Evolutionary conservation across 2,888 invertebrate genomes (phyloP), one percentile per base, ranked within the genome.

Genomic region (Crematogaster levior): DNA sequence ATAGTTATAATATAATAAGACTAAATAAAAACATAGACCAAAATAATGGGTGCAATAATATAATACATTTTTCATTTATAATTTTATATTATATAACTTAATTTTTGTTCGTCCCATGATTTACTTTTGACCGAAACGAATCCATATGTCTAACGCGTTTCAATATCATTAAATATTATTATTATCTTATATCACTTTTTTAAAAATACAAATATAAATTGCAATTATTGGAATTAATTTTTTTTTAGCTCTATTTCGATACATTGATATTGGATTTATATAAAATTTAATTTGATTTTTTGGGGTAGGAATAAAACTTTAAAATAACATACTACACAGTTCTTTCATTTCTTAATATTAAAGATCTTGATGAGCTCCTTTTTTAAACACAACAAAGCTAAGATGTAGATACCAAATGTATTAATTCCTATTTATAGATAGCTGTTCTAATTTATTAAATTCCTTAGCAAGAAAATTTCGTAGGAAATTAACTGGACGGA

Each of bases 211-310:
- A 66, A 56, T 51, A 65, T 77, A 77, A 77, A 68, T 68, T 68
- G 7, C 30, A 68, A 77, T 77, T 56, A 56, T 56, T 18, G 56
- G 34, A 70, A 77, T 77, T 68, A 77, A 77, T 68, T 43, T 40
- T 68, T 56, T 43, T 77, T 3, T 15, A 34, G 10, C 34, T 15
- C 7, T 15, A 30, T 18, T 56, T 77, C 56, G 10, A 77, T 65
- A 34, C 40, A 12, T 48, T 18, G 46, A 15, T 70, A 77, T 77
- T 70, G 56, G 18, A 34, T 56, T 43, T 34, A 70, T 12, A 68
- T 30, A 43, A 68, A 77, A 70, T 77, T 43, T 68, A 70, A 77
- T 43, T 77, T 70, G 40, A 53, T 75, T 46, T 15, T 56, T 46
- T 43, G 30, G 56, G 46, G 43, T 21, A 24, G 12, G 12, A 56